A percentile compares a stretch with the other conserved stretches of the same genome.
Conservation (phyloP, 1,140 invertebrate genomes). For the Drosophila auraria region DNA sequence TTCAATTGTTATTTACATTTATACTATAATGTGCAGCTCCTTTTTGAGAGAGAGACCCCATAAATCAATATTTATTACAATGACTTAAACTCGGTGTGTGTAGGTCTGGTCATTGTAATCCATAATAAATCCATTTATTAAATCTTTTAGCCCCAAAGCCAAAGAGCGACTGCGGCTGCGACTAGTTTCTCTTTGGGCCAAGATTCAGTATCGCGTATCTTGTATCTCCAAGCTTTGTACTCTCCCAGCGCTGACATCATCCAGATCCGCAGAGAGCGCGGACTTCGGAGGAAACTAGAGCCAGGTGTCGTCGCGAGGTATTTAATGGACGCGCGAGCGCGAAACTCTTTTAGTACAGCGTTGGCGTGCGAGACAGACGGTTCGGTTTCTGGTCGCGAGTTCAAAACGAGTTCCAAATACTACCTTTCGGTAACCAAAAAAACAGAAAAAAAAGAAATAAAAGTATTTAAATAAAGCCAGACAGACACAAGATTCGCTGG, state of each 20-base stretch:
- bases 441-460: slow-evolving; percentile 28
- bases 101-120: slow-evolving; percentile 36
- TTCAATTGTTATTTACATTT: slow-evolving; percentile 30
- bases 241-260: slow-evolving; percentile 71
- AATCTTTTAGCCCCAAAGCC: slow-evolving; percentile 8
- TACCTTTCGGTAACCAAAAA: slow-evolving; percentile 14
- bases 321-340: slow-evolving; percentile 71
- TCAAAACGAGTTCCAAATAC: slow-evolving; percentile 43
- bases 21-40: slow-evolving; percentile 52
- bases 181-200: slow-evolving; percentile 24
- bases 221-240: slow-evolving; percentile 1
- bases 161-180: slow-evolving; percentile 22
- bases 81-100: slow-evolving; percentile 39
- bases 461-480: slow-evolving; percentile 59
- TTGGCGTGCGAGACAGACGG: slow-evolving; percentile 79
- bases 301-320: slow-evolving; percentile 67
- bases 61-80: slow-evolving; percentile 74
- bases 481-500: slow-evolving; percentile 11
- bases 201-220: not conserved
- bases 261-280: slow-evolving; percentile 22
- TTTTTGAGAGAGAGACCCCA: slow-evolving; percentile 57
- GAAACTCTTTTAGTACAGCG: slow-evolving; percentile 83
- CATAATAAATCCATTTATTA: slow-evolving; percentile 31
- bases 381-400: slow-evolving; percentile 59
- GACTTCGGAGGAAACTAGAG: slow-evolving; percentile 39